Percentiles rank a stretch among this genome's conserved stretches.
Evolutionary conservation across 2,113 vertebrate species (phyloP).

Genomic region (Bombycilla garrulus): DNA sequence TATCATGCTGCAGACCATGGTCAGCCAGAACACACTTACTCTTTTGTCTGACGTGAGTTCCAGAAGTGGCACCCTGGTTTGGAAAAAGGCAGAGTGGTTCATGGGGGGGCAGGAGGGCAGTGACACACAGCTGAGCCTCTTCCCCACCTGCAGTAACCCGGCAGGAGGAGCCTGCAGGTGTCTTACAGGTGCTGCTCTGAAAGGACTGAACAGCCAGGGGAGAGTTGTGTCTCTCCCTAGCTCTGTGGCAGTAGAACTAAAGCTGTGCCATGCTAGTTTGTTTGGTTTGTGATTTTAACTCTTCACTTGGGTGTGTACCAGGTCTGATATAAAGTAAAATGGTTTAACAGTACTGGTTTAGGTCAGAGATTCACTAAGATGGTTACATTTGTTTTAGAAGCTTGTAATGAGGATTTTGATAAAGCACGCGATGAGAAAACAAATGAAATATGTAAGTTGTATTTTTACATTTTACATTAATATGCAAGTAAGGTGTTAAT

Average conservation of each 20-base stretch:
- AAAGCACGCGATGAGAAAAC: neutral
- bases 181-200: neutral
- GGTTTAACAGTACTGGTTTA: neutral
- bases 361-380: neutral
- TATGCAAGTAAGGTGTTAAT: neutral
- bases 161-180: too few species aligned
- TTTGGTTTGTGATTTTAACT: neutral
- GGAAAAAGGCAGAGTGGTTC: neutral
- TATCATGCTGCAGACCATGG: neutral
- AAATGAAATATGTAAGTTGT: neutral
- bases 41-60: neutral
- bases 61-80: neutral
- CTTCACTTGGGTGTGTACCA: neutral
- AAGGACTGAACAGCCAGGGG: neutral
- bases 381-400: neutral
- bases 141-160: rapidly evolving
- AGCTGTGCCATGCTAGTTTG: neutral
- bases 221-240: neutral
- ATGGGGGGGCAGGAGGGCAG: neutral
- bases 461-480: neutral
- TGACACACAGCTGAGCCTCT: too few species aligned
- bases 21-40: neutral
- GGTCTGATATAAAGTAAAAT: neutral
- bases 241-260: rapidly evolving
- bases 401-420: neutral